These are phyloP conservation scores for Percopsis transmontana DNA, from an alignment of 2,113 vertebrate genomes.

Conservation along the genomic window DNA sequence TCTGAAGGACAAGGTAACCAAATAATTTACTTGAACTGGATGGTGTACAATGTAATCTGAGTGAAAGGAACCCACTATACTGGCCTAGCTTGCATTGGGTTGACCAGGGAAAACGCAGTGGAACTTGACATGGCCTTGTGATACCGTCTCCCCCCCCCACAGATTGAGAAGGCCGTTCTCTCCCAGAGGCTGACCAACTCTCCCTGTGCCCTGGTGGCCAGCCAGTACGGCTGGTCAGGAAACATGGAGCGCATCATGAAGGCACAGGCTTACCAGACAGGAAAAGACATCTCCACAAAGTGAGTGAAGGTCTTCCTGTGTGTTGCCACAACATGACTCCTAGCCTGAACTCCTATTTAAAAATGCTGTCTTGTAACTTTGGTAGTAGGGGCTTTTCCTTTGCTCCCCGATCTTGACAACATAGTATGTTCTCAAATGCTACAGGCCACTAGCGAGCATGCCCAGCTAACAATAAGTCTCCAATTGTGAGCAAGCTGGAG, in stretches of 20 bases:
- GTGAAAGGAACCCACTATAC: too few species aligned
- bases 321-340: too few species aligned
- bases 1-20: slow-evolving; percentile 91
- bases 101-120: not conserved
- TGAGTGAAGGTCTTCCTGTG: slow-evolving; percentile 60
- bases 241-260: slow-evolving; percentile 99
- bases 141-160: not conserved
- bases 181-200: slow-evolving; percentile 95
- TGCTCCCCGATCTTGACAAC: too few species aligned
- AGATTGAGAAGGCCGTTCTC: slow-evolving; percentile 96
- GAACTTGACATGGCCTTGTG: not conserved
- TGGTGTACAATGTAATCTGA: too few species aligned
- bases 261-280: slow-evolving; percentile 97
- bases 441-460: not conserved
- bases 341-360: too few species aligned
- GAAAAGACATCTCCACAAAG: slow-evolving; percentile 99
- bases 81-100: not conserved
- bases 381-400: too few species aligned
- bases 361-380: too few species aligned
- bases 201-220: slow-evolving; percentile 94
- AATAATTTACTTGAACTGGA: too few species aligned
- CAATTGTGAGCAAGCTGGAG: too few species aligned
- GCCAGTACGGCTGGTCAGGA: slow-evolving; percentile 98
- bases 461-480: not conserved
- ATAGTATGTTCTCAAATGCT: too few species aligned